phyloP scores from a whole-genome alignment of 2,113 vertebrate species.

The Aviceda subcristata region DNA sequence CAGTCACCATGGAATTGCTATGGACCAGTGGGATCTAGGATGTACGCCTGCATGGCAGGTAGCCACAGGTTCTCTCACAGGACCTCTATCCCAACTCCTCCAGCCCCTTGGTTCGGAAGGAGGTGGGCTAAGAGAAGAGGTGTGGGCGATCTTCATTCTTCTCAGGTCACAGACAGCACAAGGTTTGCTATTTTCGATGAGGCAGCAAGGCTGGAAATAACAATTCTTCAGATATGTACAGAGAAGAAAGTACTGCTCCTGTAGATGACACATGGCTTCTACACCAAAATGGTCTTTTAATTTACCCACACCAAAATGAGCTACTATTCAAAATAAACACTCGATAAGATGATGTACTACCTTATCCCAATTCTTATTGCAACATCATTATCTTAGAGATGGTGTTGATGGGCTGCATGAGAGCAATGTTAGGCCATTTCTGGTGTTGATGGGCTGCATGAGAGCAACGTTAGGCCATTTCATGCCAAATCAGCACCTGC shows the following conservation, averaged over 20 bases:
- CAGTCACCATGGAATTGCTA: neutral
- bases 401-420: neutral
- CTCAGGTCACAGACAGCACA: neutral
- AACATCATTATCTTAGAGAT: neutral
- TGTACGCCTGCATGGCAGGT: neutral
- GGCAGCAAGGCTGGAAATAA: neutral
- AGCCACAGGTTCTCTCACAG: neutral
- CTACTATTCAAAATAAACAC: neutral
- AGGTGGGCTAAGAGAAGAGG: neutral
- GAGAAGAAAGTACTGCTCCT: neutral
- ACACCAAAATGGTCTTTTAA: neutral
- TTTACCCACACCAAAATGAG: neutral
- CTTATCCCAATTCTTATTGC: neutral
- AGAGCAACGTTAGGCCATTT: neutral
- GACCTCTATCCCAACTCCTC: neutral
- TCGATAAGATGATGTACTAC: neutral
- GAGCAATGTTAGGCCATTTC: neutral
- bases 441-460: neutral
- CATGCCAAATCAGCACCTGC: neutral
- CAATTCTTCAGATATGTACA: neutral
- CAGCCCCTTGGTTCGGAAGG: neutral
- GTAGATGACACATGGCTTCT: neutral
- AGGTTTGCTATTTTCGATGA: neutral
- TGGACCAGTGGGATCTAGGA: neutral
- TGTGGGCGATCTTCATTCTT: neutral